phyloP scores from a whole-genome alignment of 2,888 invertebrate species.

The Acanthosepion lycidas region DNA sequence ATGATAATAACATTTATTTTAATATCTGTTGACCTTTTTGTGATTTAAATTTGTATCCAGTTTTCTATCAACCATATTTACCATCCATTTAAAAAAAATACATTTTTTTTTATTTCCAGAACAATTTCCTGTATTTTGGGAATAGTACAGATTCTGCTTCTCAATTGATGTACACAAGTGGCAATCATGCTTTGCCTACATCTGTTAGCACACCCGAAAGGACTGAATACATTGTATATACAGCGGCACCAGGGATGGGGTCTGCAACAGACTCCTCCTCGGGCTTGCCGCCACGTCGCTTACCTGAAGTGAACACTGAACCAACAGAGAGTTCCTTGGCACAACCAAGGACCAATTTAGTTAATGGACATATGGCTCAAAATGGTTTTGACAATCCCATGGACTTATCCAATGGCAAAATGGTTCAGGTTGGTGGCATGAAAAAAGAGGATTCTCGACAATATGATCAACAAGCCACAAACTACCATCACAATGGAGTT shows the following conservation, averaged over 20 bases:
- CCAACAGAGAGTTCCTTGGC: constrained; percentile 35
- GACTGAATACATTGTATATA: constrained; percentile 44
- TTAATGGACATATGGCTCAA: constrained; percentile 48
- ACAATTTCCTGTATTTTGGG: constrained; percentile 45
- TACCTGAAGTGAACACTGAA: background rate
- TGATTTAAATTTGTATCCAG: background rate
- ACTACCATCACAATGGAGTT: constrained; percentile 42
- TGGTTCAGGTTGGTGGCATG: constrained; percentile 43
- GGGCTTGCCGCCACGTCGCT: background rate
- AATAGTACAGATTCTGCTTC: constrained; percentile 23
- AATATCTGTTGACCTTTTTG: too few relatives aligned
- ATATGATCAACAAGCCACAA: background rate
- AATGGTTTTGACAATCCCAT: constrained; percentile 48
- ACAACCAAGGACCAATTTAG: constrained; percentile 35
- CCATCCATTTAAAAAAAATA: background rate
- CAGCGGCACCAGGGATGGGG: constrained; percentile 39
- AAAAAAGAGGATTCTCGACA: constrained; percentile 46
- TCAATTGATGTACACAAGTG: constrained; percentile 45
- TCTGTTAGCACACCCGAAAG: background rate
- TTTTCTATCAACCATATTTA: background rate
- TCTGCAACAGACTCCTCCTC: constrained; percentile 40
- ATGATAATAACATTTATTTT: too few relatives aligned
- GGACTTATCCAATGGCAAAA: constrained; percentile 47
- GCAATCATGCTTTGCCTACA: background rate
- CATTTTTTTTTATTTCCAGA: constrained; percentile 6